Evolutionary conservation across 2,113 vertebrate species (phyloP).

Genomic region (Macheiramphus alcinus): DNA sequence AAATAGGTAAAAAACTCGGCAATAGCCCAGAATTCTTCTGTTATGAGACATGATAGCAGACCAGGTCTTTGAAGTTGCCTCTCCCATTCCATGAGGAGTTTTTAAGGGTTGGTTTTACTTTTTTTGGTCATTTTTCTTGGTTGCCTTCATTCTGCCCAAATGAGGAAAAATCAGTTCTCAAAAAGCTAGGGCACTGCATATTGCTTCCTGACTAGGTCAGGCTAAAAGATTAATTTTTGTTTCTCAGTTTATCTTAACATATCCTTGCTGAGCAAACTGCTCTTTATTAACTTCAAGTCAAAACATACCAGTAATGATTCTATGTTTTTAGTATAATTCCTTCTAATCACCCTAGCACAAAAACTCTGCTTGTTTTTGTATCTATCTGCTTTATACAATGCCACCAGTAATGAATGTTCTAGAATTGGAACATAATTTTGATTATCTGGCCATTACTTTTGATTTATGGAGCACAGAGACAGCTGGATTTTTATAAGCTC

Average conservation of each 20-base stretch:
- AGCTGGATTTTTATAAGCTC: constrained; percentile 63
- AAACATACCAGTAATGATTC: constrained; percentile 3
- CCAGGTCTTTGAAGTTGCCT: constrained; percentile 34
- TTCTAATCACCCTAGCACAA: constrained; percentile 38
- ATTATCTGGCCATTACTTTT: constrained; percentile 67
- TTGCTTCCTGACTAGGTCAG: neutral
- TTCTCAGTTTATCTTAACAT: constrained; percentile 34
- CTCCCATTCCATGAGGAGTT: neutral
- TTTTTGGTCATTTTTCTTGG: neutral
- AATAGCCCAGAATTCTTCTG: neutral
- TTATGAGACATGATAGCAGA: neutral
- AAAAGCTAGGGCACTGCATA: neutral
- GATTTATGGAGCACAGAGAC: constrained; percentile 57
- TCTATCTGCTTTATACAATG: constrained; percentile 36
- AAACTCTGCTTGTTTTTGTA: constrained; percentile 21
- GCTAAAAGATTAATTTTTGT: constrained; percentile 4
- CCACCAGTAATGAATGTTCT: constrained; percentile 60
- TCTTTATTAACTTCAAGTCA: constrained; percentile 20
- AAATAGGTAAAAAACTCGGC: neutral
- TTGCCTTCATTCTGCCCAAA: neutral
- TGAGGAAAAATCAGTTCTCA: neutral
- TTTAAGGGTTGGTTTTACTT: neutral
- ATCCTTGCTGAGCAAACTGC: neutral
- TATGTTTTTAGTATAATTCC: constrained; percentile 23
- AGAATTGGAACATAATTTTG: constrained; percentile 62